Conservation (phyloP, 2,888 invertebrate genomes). For the Euzetes globulus region DNA sequence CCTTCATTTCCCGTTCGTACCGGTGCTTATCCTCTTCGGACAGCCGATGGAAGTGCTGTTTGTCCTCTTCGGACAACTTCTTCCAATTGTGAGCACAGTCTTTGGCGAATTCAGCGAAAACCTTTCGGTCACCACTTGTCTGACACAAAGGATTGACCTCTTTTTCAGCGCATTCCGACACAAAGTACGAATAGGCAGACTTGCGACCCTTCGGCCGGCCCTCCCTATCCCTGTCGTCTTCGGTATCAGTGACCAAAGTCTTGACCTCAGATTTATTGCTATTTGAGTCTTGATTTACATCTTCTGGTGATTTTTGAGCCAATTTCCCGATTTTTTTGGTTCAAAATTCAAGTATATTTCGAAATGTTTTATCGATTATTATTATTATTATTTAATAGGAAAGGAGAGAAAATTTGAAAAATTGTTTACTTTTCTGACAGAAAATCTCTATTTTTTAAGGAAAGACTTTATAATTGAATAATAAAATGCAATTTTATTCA, state of each 20-base stretch:
- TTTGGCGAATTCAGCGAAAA: constrained; percentile 30
- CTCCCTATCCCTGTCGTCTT: neutral
- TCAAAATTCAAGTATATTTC: no score
- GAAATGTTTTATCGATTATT: no score
- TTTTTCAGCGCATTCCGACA: constrained; percentile 6
- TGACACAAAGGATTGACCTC: constrained; percentile 17
- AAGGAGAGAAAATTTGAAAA: no score
- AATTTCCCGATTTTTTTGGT: neutral
- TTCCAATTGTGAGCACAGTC: constrained; percentile 26
- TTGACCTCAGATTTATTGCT: neutral
- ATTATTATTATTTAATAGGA: no score
- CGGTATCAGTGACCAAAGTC: neutral
- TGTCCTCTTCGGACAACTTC: constrained; percentile 21
- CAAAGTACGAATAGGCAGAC: constrained; percentile 26
- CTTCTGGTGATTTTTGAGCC: neutral
- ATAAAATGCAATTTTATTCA: no score
- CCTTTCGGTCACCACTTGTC: neutral
- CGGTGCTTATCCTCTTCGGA: constrained; percentile 28
- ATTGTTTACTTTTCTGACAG: no score
- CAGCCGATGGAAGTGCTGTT: constrained; percentile 9
- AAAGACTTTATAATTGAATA: no score
- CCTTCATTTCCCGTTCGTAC: constrained; percentile 26
- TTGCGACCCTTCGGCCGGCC: neutral
- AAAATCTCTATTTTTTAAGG: no score
- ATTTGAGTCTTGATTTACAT: neutral